Conservation (phyloP, 2,113 vertebrate genomes). For the Hydrochoerus hydrochaeris region DNA sequence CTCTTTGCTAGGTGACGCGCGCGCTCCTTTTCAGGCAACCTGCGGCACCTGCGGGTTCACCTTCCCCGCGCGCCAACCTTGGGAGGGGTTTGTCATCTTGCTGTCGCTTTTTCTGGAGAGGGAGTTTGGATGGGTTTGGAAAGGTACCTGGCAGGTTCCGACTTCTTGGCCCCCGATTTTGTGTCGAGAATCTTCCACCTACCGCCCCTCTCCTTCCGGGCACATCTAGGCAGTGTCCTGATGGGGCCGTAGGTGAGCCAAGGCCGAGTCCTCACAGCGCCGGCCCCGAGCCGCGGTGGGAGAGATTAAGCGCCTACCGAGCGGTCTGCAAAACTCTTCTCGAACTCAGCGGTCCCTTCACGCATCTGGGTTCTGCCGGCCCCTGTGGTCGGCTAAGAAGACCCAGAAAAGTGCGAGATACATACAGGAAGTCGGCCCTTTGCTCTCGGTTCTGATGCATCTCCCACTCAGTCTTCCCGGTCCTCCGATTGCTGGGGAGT, state of each 20-base stretch:
- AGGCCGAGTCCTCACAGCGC: accelerated
- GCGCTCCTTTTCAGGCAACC: not conserved
- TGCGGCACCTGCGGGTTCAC: not conserved
- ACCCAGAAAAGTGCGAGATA: not conserved
- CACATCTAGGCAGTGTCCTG: not conserved
- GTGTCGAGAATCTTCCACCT: not conserved
- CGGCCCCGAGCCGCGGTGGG: accelerated
- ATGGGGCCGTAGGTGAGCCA: not conserved
- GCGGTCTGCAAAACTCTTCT: not conserved
- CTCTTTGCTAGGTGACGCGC: not conserved
- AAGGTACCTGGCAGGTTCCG: not conserved
- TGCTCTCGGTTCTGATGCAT: not conserved
- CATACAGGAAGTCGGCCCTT: not conserved
- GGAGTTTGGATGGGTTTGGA: not conserved
- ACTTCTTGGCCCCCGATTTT: not conserved
- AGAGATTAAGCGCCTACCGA: accelerated
- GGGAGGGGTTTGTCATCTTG: not conserved
- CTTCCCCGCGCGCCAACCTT: accelerated
- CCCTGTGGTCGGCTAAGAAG: not conserved
- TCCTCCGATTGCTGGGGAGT: not conserved
- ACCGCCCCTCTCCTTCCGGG: not conserved
- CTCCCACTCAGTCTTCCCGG: not conserved
- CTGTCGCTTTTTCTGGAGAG: not conserved
- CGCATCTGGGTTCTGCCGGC: no score
- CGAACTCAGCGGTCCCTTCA: not conserved